These are phyloP conservation scores for Chaetodon auriga DNA, from an alignment of 2,113 vertebrate species.

Conservation along the genomic window DNA sequence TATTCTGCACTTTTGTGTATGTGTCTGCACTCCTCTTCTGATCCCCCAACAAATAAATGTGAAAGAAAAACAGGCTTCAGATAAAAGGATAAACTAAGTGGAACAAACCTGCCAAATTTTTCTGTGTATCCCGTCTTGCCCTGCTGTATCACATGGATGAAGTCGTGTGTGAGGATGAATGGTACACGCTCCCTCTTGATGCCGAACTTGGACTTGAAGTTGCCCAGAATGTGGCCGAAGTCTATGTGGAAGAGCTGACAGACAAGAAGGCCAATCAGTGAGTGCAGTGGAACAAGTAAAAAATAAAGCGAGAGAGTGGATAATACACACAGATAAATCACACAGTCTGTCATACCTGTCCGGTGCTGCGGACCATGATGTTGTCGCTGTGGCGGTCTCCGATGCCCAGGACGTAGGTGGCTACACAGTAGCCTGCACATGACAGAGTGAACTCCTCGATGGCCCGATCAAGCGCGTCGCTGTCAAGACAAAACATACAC, in stretches of 20 bases:
- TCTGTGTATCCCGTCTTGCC: constrained; percentile 97
- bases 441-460: constrained; percentile 98
- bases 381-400: constrained; percentile 99
- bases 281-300: neutral
- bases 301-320: fast-evolving
- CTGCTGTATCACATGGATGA: constrained; percentile 99
- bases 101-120: constrained; percentile 94
- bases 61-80: neutral
- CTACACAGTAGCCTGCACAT: constrained; percentile 99
- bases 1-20: too few species aligned
- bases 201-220: constrained; percentile 99
- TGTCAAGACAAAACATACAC: constrained; percentile 61
- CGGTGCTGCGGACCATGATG: constrained; percentile 98
- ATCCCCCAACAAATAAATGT: neutral
- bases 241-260: constrained; percentile 98
- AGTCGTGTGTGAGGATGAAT: constrained; percentile 99
- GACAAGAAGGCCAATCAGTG: constrained; percentile 1
- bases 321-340: neutral
- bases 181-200: constrained; percentile 99
- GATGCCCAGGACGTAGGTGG: constrained; percentile 97
- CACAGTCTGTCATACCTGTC: constrained; percentile 87
- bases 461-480: constrained; percentile 95
- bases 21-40: neutral
- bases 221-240: constrained; percentile 98
- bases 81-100: neutral